Conservation (phyloP, 2,113 vertebrate species). For the Siniperca knerii region DNA sequence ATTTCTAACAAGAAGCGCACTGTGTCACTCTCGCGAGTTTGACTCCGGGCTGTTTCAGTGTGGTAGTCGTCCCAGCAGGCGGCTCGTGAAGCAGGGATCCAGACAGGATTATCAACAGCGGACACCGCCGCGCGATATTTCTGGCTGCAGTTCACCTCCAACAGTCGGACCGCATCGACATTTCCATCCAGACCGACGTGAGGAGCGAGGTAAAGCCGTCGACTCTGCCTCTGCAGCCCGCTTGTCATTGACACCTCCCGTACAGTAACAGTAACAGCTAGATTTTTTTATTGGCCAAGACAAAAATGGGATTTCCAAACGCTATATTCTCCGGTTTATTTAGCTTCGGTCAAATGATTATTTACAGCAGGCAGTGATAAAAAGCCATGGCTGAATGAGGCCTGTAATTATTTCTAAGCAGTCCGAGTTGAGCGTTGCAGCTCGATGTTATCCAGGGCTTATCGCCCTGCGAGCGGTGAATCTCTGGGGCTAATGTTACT, state of each 20-base stretch:
- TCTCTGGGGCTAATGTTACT: neutral
- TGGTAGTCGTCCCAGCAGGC: slow-evolving; percentile 21
- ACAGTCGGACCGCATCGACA: neutral
- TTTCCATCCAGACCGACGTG: neutral
- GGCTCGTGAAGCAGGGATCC: slow-evolving; percentile 25
- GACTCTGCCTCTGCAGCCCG: neutral
- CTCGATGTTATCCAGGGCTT: slow-evolving; percentile 14
- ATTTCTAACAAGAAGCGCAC: neutral
- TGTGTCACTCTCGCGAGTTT: neutral
- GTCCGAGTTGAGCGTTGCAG: neutral
- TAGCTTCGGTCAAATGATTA: neutral
- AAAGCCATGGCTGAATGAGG: neutral
- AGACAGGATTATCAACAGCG: slow-evolving; percentile 52
- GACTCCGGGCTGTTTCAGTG: slow-evolving; percentile 1
- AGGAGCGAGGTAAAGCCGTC: slow-evolving; percentile 28
- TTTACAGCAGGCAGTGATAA: neutral
- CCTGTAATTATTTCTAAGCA: neutral
- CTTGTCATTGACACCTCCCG: slow-evolving; percentile 27
- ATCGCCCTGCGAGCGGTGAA: neutral
- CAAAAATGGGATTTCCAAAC: neutral
- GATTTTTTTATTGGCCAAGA: neutral
- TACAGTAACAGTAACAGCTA: neutral
- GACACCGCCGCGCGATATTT: slow-evolving; percentile 7
- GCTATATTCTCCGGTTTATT: neutral
- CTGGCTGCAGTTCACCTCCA: neutral